Evolutionary conservation across 2,888 invertebrate species (phyloP), one percentile per base, ranked within the genome.

Genomic region (Hermodice carunculata): DNA sequence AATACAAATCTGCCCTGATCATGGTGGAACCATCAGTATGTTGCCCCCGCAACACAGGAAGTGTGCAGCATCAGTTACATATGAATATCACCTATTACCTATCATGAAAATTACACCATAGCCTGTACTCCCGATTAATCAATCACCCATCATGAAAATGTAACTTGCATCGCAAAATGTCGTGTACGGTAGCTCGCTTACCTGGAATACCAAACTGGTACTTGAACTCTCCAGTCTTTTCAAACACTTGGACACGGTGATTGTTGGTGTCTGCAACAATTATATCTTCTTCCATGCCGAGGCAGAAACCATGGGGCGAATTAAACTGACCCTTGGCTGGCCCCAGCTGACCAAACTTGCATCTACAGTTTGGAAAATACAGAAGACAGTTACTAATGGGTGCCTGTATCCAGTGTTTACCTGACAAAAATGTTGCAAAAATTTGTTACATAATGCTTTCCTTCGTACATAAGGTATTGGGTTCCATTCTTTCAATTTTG

Each of bases 191-290:
- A 22, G 14, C 8, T 5, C 19, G 37, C 81, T 94, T 94, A 72
- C 97, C 97, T 65, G 96, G 93, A 62, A 93, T 92, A 49, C 97
- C 98, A 87, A 98, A 98, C 87, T 95, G 94, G 83, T 94, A 95
- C 84, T 95, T 95, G 84, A 94, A 94, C 61, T 92, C 92, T 46
- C 97, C 97, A 76, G 92, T 92, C 86, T 96, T 97, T 83, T 96
- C 95, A 86, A 97, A 98, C 70, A 97, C 92, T 92, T 94, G 84
- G 81, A 98, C 94, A 70, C 97, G 92, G 88, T 98, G 97, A 86
- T 97, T 97, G 85, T 97, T 96, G 4, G 97, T 97, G 85, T 97
- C 87, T 44, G 96, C 97, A 26, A 97, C 96, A 78, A 97, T 94
- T 75, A 98, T 96, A 82, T 97, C 96, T 85, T 97, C 96, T 81